Evolutionary conservation across 1,140 invertebrate species (phyloP).

Genomic region (Episyrphus balteatus): DNA sequence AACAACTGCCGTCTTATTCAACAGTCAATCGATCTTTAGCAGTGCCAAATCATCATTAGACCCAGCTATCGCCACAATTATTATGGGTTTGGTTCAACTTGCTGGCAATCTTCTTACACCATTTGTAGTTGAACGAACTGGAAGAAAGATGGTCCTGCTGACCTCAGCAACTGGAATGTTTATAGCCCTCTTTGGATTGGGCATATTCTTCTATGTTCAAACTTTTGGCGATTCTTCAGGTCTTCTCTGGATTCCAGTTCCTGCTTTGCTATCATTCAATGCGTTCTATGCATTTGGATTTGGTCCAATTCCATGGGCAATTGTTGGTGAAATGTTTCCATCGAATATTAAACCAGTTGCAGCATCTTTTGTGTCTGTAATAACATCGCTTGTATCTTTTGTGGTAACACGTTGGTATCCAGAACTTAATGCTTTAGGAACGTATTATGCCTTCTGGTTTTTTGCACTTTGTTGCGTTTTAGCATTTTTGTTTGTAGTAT

Average conservation of each 20-base stretch:
- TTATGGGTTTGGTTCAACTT: slow-evolving; percentile 54
- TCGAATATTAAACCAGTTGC: slow-evolving; percentile 58
- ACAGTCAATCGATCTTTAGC: slow-evolving; percentile 54
- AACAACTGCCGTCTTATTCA: slow-evolving; percentile 69
- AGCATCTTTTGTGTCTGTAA: slow-evolving; percentile 54
- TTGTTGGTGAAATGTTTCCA: slow-evolving; percentile 70
- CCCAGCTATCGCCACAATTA: slow-evolving; percentile 53
- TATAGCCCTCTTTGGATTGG: slow-evolving; percentile 40
- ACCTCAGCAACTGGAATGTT: slow-evolving; percentile 51
- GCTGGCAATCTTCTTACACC: slow-evolving; percentile 52
- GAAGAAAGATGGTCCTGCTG: slow-evolving; percentile 55
- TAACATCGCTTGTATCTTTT: slow-evolving; percentile 66
- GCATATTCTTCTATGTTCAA: slow-evolving; percentile 47
- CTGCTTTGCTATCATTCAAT: slow-evolving; percentile 50
- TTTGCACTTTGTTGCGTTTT: slow-evolving; percentile 56
- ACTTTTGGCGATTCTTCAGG: slow-evolving; percentile 30
- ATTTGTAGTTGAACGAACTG: slow-evolving; percentile 56
- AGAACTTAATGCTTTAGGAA: slow-evolving; percentile 45
- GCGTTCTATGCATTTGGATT: slow-evolving; percentile 49
- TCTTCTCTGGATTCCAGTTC: slow-evolving; percentile 48
- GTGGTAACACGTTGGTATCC: slow-evolving; percentile 62
- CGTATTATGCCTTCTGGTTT: slow-evolving; percentile 59
- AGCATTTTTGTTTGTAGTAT: slow-evolving; percentile 44
- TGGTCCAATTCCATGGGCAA: slow-evolving; percentile 68
- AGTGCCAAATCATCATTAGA: slow-evolving; percentile 44